These are phyloP conservation scores for Orbicella faveolata DNA, from an alignment of 64 coral and sea anemone species.

Conservation along the genomic window DNA sequence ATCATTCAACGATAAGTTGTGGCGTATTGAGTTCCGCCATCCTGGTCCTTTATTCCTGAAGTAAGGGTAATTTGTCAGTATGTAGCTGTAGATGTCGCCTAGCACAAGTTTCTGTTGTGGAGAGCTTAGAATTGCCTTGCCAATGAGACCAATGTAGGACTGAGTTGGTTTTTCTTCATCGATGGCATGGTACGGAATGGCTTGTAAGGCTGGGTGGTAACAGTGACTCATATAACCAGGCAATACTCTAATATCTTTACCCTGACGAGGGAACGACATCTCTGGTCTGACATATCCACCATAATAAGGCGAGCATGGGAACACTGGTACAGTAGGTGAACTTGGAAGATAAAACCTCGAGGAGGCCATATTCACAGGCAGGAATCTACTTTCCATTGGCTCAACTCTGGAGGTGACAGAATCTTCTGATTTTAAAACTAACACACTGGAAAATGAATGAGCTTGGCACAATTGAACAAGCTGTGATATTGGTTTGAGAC, in stretches of 20 bases:
- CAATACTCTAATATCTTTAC: neutral
- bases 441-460: neutral
- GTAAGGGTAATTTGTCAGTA: constrained; percentile 61
- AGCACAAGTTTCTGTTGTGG: constrained; percentile 67
- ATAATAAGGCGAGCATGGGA: neutral
- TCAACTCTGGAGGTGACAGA: neutral
- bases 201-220: neutral
- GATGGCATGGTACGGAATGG: constrained; percentile 4
- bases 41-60: constrained; percentile 64
- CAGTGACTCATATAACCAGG: neutral
- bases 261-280: neutral
- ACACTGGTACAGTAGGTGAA: neutral
- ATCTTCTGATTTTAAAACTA: neutral
- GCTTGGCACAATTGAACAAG: neutral
- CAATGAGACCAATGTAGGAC: constrained; percentile 73
- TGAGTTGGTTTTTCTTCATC: constrained; percentile 70
- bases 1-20: constrained; percentile 65
- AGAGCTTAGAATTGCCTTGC: constrained; percentile 61
- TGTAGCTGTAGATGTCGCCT: constrained; percentile 68
- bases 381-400: neutral
- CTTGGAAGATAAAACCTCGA: constrained; percentile 3
- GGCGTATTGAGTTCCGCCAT: constrained; percentile 68
- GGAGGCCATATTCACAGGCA: neutral
- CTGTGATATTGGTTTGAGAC: neutral
- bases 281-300: neutral